Evolutionary conservation across 2,888 invertebrate species (phyloP), one percentile per base, ranked within the genome.

Genomic region (Heliconius charithonia): DNA sequence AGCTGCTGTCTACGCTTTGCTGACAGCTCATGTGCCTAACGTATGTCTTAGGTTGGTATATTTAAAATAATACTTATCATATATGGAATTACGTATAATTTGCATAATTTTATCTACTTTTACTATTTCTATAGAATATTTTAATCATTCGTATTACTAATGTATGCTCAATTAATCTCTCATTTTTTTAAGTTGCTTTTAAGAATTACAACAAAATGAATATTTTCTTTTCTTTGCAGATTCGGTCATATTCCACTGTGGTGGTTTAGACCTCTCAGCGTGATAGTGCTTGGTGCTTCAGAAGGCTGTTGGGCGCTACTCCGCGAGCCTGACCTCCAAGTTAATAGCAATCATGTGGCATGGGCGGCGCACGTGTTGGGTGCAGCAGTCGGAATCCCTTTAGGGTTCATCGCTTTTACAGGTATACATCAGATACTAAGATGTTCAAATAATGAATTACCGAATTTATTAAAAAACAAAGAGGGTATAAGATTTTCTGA

Each of bases 1-100:
- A 0, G 98, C 98, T 1, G 98, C 98, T 12, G 98, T 98, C 77
- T 99, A 98, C 90, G 97, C 98, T 37, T 93, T 99, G 83, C 96
- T 98, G 81, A 97, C 97, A 75, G 98, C 98, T 81, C 98, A 98
- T 90, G 94, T 98, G 78, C 97, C 98, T 74, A 98, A 98, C 92
- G 96, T 98, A 82, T 95, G 97, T 87, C 94, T 98, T 4, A 91
- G 93, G 94, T 94, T 45, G 1, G 67, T 56, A 19, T n/a, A 37
- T 66, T 12, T 4, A 13, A 66, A 66, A 66, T 66, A 37, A 32
- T 4, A 12, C 22, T 19, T 65, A 32, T 3, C 7, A 1, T 59
- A n/a, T 59, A n/a, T n/a, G 1, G n/a, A n/a, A 59, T n/a, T n/a
- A 51, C 25, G 12, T 13, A 25, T 13, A 4, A 25, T 62, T 25